Base-by-base conservation (phyloP, 2,888 invertebrate genomes). In the Malthinus flaveolus region DNA sequence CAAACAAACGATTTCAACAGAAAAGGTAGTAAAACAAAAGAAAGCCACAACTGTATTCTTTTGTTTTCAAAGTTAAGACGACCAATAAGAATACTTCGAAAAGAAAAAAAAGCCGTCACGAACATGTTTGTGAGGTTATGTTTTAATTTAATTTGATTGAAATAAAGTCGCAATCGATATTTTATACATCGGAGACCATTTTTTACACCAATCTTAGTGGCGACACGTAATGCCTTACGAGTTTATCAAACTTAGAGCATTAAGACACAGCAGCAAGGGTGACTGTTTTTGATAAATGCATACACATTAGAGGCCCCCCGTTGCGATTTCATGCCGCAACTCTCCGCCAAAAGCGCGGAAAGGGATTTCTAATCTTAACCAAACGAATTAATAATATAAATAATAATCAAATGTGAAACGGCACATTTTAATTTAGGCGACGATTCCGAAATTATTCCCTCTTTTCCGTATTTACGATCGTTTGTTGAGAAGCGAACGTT, bases 341-440 rank as follows among this genome's bases (percentile, higher is more conserved):
- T 54, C 53, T 53, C 60, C 49, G 58, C 63, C 63, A 56, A 56
- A 60, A 53, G 55, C 57, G 61, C 55, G 60, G 45, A 61, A 54
- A 61, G 65, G 64, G 66, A 64, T 65, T 65, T 67, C 67, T 67
- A 67, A 67, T 67, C 67, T 67, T 59, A 58, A 13, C 60, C 63
- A 54, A 62, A 64, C 59, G 63, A 67, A 64, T 65, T 67, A 67
- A 65, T 67, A 65, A 67, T 65, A 65, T 64, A 67, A 65, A 65
- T 67, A 67, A 67, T 65, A 64, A 65, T 67, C 62, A 63, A 58
- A 51, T 56, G 48, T 56, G 39, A 23, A 62, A 34, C 45, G 36
- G 47, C 47, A 32, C n/a, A 12, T 47, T 47, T 31, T 33, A 35
- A 34, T 34, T 32, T 12, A 34, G 10, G 45, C 33, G 32, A 33